phyloP scores from a whole-genome alignment of 2,113 vertebrate species.

The Chauna torquata region DNA sequence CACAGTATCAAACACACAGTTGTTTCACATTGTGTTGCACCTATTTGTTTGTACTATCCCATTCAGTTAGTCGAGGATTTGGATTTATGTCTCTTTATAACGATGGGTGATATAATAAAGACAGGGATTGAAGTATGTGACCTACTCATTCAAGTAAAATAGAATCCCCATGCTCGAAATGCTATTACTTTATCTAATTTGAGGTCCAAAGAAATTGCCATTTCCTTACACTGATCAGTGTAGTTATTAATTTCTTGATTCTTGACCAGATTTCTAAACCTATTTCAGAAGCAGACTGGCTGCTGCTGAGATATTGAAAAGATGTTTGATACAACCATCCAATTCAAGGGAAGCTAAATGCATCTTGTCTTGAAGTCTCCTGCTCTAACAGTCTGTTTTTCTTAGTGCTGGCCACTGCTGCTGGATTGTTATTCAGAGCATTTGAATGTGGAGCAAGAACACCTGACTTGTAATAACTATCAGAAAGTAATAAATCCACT shows the following conservation, averaged over 20 bases:
- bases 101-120: background rate
- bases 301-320: background rate
- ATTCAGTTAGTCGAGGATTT: background rate
- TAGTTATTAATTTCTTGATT: background rate
- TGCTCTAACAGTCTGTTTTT: background rate
- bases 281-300: background rate
- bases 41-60: background rate
- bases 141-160: background rate
- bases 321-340: background rate
- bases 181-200: background rate
- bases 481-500: background rate
- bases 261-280: background rate
- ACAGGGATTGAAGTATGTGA: background rate
- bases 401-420: background rate
- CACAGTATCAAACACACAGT: background rate
- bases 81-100: background rate
- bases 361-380: background rate
- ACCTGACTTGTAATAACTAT: background rate
- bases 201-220: background rate
- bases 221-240: background rate
- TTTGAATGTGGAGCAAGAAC: background rate
- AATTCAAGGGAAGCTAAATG: background rate
- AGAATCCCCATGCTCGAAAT: background rate
- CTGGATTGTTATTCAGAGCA: background rate
- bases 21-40: background rate